Conservation (phyloP, 2,113 vertebrate species). For the Dendrocopos noguchii region DNA sequence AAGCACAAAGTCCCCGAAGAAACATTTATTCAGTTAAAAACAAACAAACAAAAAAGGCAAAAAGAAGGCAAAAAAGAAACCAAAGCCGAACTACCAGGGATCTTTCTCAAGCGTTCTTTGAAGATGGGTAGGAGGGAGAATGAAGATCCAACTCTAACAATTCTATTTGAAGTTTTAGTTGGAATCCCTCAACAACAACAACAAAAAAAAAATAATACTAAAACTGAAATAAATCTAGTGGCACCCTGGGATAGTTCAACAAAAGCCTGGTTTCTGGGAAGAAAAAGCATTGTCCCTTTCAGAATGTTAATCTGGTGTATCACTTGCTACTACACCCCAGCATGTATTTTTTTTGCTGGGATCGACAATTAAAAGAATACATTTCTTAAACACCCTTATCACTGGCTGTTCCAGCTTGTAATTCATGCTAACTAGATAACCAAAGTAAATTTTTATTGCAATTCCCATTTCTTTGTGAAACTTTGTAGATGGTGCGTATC, state of each 20-base stretch:
- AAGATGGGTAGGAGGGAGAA: conserved; percentile 51
- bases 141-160: conserved; percentile 65
- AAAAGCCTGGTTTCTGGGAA: conserved; percentile 92
- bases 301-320: conserved; percentile 94
- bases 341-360: conserved; percentile 79
- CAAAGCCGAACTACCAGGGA: neutral
- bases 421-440: conserved; percentile 81
- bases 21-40: conserved; percentile 26
- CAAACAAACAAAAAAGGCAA: neutral
- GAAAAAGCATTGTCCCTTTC: conserved; percentile 81
- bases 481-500: conserved; percentile 86
- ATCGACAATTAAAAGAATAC: conserved; percentile 82
- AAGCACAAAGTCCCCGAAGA: neutral
- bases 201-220: neutral
- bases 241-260: conserved; percentile 85
- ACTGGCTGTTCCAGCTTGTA: conserved; percentile 78
- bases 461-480: conserved; percentile 80
- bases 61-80: neutral
- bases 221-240: conserved; percentile 31
- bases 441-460: conserved; percentile 82
- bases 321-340: conserved; percentile 83
- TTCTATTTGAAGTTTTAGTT: conserved; percentile 73
- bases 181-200: conserved; percentile 60
- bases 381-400: conserved; percentile 84
- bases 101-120: conserved; percentile 35